phyloP scores from a whole-genome alignment of 2,888 invertebrate genomes.

The Keiferia lycopersicella region DNA sequence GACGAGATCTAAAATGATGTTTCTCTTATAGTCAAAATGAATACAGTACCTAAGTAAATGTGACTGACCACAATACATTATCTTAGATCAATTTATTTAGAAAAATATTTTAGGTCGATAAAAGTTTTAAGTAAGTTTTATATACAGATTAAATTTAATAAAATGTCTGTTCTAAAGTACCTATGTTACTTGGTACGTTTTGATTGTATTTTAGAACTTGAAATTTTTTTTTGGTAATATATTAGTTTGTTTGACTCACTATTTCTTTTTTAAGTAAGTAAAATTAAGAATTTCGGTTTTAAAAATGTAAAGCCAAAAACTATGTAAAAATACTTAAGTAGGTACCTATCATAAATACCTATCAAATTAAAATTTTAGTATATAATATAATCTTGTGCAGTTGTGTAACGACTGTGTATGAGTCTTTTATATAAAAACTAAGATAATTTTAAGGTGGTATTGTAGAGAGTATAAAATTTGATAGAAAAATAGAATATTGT shows the following conservation, averaged over 20 bases:
- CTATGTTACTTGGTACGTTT: too few relatives aligned
- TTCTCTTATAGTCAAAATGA: too few relatives aligned
- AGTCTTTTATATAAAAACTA: not conserved
- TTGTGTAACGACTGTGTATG: conserved; percentile 2
- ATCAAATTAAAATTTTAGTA: not conserved
- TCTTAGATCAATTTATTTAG: conserved; percentile 21
- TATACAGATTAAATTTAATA: too few relatives aligned
- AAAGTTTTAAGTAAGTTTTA: not conserved
- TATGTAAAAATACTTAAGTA: not conserved
- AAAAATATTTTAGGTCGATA: conserved; percentile 31
- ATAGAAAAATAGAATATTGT: conserved; percentile 32
- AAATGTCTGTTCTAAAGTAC: too few relatives aligned
- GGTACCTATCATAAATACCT: not conserved
- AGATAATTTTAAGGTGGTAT: not conserved
- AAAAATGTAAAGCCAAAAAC: conserved; percentile 7
- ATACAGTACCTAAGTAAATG: too few relatives aligned
- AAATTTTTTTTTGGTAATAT: conserved; percentile 1
- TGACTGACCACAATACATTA: conserved; percentile 16
- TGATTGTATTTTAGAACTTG: too few relatives aligned
- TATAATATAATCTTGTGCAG: not conserved
- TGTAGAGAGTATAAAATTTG: not conserved
- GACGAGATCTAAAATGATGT: too few relatives aligned
- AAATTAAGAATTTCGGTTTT: not conserved
- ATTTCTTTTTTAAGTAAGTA: conserved; percentile 5
- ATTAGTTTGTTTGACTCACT: not conserved